Percentiles rank a stretch among this genome's conserved stretches.
phyloP scores from a whole-genome alignment of 2,888 invertebrate species.

The Pammene aurita region DNA sequence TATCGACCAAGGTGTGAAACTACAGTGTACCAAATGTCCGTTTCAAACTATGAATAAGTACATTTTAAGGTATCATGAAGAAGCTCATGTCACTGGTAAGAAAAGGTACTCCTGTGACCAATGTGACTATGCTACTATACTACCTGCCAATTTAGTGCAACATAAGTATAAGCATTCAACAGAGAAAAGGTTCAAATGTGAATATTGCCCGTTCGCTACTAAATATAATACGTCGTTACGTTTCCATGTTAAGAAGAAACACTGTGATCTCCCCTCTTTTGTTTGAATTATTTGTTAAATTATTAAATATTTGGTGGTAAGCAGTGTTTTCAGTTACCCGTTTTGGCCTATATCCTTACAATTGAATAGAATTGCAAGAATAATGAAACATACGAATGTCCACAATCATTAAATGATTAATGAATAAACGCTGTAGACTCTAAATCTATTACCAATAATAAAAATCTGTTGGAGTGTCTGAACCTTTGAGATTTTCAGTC shows the following conservation, averaged over 20 bases:
- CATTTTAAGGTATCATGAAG: slow-evolving; percentile 72
- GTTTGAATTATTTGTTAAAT: slow-evolving; percentile 57
- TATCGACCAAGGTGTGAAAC: slow-evolving; percentile 65
- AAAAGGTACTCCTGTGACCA: slow-evolving; percentile 71
- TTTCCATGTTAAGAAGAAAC: slow-evolving; percentile 77
- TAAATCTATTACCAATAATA: too few relatives aligned
- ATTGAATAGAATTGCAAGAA: too few relatives aligned
- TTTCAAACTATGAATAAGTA: slow-evolving; percentile 79
- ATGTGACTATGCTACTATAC: slow-evolving; percentile 74
- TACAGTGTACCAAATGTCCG: slow-evolving; percentile 71
- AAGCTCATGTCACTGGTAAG: slow-evolving; percentile 72
- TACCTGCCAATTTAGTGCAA: slow-evolving; percentile 75
- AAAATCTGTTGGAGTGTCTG: too few relatives aligned
- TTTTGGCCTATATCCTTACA: too few relatives aligned
- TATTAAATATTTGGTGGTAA: slow-evolving; percentile 65
- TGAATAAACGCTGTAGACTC: too few relatives aligned
- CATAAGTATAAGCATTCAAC: slow-evolving; percentile 77
- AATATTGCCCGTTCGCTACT: slow-evolving; percentile 75
- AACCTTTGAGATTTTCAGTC: too few relatives aligned
- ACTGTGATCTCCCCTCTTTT: slow-evolving; percentile 76
- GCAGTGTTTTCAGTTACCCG: slow-evolving; percentile 46
- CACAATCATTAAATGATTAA: too few relatives aligned
- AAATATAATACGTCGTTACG: slow-evolving; percentile 77
- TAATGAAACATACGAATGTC: too few relatives aligned
- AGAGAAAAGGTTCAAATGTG: slow-evolving; percentile 76